A percentile compares a stretch with the other conserved stretches of the same genome.
phyloP scores from a whole-genome alignment of 2,888 invertebrate genomes.

The Didymodactylos carnosus region DNA sequence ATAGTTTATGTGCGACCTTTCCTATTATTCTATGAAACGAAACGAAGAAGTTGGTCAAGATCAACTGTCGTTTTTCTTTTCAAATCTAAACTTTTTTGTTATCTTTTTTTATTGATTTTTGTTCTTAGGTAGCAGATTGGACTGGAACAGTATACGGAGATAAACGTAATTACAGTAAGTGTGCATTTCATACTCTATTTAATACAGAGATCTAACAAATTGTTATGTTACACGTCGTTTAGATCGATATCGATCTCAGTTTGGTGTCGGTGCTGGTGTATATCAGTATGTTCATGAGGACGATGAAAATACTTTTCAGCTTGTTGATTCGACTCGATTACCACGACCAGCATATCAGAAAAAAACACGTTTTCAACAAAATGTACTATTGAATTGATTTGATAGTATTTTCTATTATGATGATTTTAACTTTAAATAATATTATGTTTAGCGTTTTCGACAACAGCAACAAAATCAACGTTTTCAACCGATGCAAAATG shows the following conservation, averaged over 20 bases:
- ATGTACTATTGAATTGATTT: not conserved
- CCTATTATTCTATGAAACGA: too few relatives aligned
- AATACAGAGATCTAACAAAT: not conserved
- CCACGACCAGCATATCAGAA: slow-evolving; percentile 6
- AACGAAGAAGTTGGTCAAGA: too few relatives aligned
- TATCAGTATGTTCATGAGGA: slow-evolving; percentile 97
- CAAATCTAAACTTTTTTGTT: slow-evolving; percentile 15
- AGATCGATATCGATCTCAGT: slow-evolving; percentile 33
- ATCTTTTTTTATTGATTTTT: slow-evolving; percentile 15
- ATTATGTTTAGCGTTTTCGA: slow-evolving; percentile 33
- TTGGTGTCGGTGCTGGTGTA: slow-evolving; percentile 50
- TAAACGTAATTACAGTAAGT: slow-evolving; percentile 55
- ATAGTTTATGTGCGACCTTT: too few relatives aligned
- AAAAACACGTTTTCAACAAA: slow-evolving; percentile 6
- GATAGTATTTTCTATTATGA: not conserved
- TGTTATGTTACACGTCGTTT: slow-evolving; percentile 15
- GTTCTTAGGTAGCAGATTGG: slow-evolving; percentile 57
- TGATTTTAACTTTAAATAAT: not conserved
- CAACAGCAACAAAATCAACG: slow-evolving; percentile 33
- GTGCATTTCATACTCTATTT: not conserved
- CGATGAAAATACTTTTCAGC: slow-evolving; percentile 89
- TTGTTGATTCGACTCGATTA: slow-evolving; percentile 64
- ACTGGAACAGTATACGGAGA: slow-evolving; percentile 76
- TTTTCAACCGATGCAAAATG: slow-evolving; percentile 42
- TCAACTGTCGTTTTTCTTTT: not conserved